These are phyloP conservation scores for Cercopithecus neglectus DNA, from an alignment of 2,797 vertebrate genomes.

Conservation along the genomic window DNA sequence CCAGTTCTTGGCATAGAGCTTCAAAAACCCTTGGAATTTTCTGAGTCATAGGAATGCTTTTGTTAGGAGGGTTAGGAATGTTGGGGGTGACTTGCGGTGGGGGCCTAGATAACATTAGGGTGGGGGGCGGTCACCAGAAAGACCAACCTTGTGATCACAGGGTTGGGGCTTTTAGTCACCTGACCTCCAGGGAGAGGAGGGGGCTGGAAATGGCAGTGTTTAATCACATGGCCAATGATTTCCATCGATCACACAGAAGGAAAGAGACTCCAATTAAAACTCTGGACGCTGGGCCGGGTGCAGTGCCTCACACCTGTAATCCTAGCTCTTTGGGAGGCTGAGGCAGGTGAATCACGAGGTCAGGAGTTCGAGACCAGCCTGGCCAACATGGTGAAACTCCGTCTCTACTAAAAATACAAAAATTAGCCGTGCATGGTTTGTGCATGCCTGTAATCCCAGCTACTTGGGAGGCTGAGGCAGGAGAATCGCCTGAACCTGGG, in stretches of 20 bases:
- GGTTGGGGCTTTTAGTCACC: neutral
- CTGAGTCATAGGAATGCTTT: neutral
- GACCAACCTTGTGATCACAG: neutral
- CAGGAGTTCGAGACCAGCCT: neutral
- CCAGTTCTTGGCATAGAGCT: neutral
- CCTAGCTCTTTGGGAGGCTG: neutral
- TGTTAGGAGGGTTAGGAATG: neutral
- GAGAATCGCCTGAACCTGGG: too few species aligned
- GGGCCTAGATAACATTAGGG: neutral
- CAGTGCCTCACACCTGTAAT: neutral
- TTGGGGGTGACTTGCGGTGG: neutral
- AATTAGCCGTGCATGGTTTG: neutral
- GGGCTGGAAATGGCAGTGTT: neutral
- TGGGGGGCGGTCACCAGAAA: neutral
- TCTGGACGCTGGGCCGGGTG: neutral
- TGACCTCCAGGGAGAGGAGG: neutral
- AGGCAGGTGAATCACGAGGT: neutral
- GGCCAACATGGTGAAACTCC: neutral
- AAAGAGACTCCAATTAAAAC: neutral
- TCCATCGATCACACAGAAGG: neutral
- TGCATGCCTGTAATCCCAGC: neutral
- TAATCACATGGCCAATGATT: neutral
- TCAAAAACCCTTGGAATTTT: neutral
- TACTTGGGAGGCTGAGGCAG: too few species aligned
- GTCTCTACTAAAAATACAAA: neutral